Conservation (phyloP, 2,113 vertebrate genomes). For the Myrmecophaga tridactyla region DNA sequence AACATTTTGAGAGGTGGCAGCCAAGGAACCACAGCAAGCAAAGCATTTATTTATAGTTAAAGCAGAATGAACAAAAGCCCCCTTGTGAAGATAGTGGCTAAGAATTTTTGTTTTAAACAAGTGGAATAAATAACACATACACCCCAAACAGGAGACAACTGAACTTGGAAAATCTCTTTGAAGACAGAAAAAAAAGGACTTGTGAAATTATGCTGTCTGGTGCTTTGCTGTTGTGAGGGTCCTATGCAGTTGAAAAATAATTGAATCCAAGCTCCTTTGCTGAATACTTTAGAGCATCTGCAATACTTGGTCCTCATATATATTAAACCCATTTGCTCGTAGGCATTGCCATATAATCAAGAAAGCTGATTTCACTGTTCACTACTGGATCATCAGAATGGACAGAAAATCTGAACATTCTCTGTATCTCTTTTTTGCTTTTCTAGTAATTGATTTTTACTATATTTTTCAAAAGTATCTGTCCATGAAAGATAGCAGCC, state of each 20-base stretch:
- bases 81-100: slow-evolving; percentile 29
- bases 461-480: slow-evolving; percentile 15
- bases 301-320: no score
- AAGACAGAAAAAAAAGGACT: neutral
- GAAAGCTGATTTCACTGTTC: neutral
- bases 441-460: neutral
- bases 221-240: neutral
- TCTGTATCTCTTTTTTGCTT: neutral
- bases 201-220: slow-evolving; percentile 31
- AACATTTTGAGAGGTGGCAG: neutral
- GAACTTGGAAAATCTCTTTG: slow-evolving; percentile 53
- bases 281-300: neutral
- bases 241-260: neutral
- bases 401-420: neutral
- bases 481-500: no score
- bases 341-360: neutral
- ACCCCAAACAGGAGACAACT: neutral
- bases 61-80: neutral
- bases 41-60: neutral
- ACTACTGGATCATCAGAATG: neutral
- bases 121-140: slow-evolving; percentile 1
- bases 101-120: slow-evolving; percentile 39
- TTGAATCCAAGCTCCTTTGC: neutral
- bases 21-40: neutral
- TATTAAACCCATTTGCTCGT: neutral